Evolutionary conservation across 2,888 invertebrate species (phyloP).

Genomic region (Ormyrus labotus): DNA sequence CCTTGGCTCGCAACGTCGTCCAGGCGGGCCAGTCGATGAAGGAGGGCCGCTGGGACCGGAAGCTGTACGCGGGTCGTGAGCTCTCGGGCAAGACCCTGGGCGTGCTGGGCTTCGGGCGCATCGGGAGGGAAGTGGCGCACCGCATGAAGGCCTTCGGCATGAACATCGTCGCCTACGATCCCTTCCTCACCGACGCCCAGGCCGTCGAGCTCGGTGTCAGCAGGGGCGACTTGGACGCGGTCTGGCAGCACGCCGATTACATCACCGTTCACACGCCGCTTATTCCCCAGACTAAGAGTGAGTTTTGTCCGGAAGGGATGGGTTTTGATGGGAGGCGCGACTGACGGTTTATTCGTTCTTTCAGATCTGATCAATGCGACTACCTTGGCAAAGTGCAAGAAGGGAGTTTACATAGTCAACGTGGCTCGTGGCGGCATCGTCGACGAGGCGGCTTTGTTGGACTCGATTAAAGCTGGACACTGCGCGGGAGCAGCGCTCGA

Average conservation of each 20-base stretch:
- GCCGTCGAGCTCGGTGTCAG: slow-evolving; percentile 87
- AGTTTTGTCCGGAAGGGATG: slow-evolving; percentile 60
- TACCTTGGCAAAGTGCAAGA: slow-evolving; percentile 87
- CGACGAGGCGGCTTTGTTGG: slow-evolving; percentile 89
- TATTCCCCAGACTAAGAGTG: slow-evolving; percentile 93
- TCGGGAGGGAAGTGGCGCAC: slow-evolving; percentile 95
- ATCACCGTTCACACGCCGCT: slow-evolving; percentile 98
- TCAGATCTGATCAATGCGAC: slow-evolving; percentile 89
- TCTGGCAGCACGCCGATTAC: slow-evolving; percentile 96
- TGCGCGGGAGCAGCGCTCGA: slow-evolving; percentile 96
- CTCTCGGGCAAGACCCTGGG: slow-evolving; percentile 94
- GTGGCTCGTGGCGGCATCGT: slow-evolving; percentile 98
- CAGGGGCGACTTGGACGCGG: slow-evolving; percentile 87
- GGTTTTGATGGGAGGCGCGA: too few relatives aligned
- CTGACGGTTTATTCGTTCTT: too few relatives aligned
- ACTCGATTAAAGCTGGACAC: slow-evolving; percentile 87
- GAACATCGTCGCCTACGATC: slow-evolving; percentile 98
- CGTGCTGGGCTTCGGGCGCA: slow-evolving; percentile 94
- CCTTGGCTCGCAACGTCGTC: slow-evolving; percentile 89
- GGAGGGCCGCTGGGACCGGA: slow-evolving; percentile 95
- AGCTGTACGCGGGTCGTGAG: slow-evolving; percentile 91
- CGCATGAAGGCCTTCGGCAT: slow-evolving; percentile 98
- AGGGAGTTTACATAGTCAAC: slow-evolving; percentile 93
- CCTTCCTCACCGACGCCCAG: slow-evolving; percentile 88
- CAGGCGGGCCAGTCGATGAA: slow-evolving; percentile 91